Conservation (phyloP, 2,797 vertebrate species). For the Argya squamiceps region DNA sequence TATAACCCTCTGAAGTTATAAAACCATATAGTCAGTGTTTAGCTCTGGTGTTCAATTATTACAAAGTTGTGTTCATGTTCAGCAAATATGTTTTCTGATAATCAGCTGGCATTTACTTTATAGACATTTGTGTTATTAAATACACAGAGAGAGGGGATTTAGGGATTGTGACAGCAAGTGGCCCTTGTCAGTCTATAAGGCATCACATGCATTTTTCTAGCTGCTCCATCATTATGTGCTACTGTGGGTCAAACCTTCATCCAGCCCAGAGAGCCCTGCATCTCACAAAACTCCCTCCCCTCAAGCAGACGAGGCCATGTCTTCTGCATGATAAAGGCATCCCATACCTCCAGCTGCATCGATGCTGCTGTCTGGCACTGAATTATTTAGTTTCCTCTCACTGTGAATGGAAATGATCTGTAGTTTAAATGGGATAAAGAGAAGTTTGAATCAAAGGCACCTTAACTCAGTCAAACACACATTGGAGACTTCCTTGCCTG, state of each 20-base stretch:
- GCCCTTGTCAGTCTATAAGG: neutral
- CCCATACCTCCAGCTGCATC: neutral
- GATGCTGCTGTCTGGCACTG: constrained; percentile 10
- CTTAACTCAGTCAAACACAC: constrained; percentile 68
- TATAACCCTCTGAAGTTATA: constrained; percentile 30
- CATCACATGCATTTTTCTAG: neutral
- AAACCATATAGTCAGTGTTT: constrained; percentile 6
- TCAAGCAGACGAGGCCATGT: neutral
- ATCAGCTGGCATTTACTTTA: constrained; percentile 70
- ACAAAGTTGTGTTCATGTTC: constrained; percentile 19
- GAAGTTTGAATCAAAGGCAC: constrained; percentile 68
- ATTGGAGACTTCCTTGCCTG: constrained; percentile 60
- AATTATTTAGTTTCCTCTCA: constrained; percentile 63
- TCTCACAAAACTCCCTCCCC: neutral
- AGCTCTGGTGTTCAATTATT: constrained; percentile 35
- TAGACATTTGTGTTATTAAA: constrained; percentile 66
- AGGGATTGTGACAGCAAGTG: constrained; percentile 30
- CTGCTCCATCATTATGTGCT: accelerated
- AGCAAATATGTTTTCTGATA: constrained; percentile 64
- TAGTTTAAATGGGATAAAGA: constrained; percentile 62
- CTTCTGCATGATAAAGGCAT: neutral
- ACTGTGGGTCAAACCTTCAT: neutral
- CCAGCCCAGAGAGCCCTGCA: neutral
- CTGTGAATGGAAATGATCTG: constrained; percentile 56
- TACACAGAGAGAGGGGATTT: constrained; percentile 44